Evolutionary conservation across 2,797 vertebrate genomes (phyloP).

Genomic region (Enteromius fasciolatus): DNA sequence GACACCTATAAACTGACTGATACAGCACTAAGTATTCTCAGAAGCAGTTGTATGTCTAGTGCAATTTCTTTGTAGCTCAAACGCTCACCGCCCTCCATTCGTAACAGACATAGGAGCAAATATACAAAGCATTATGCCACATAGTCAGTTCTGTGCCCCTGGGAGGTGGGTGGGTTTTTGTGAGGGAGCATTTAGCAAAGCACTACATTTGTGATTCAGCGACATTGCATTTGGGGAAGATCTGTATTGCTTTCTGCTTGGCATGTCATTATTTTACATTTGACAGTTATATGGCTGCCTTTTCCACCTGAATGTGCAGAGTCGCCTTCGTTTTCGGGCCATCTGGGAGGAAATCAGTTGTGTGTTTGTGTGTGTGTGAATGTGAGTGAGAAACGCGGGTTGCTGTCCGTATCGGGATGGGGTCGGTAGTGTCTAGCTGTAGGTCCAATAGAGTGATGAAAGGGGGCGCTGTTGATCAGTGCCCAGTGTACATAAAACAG

Average conservation of each 20-base stretch:
- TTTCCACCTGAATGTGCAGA: constrained; percentile 89
- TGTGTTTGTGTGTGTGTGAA: constrained; percentile 46
- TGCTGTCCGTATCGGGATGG: constrained; percentile 55
- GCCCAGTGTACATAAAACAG: constrained; percentile 87
- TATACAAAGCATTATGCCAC: constrained; percentile 79
- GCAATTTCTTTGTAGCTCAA: constrained; percentile 72
- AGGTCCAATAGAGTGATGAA: constrained; percentile 71
- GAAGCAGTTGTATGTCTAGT: constrained; percentile 72
- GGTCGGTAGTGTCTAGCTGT: constrained; percentile 73
- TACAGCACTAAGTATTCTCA: constrained; percentile 85
- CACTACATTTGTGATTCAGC: constrained; percentile 85
- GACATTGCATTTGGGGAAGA: constrained; percentile 81
- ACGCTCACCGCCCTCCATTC: constrained; percentile 74
- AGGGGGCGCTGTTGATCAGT: constrained; percentile 91
- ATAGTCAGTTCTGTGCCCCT: constrained; percentile 80
- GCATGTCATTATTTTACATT: constrained; percentile 91
- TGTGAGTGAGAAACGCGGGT: constrained; percentile 65
- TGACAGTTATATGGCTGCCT: constrained; percentile 84
- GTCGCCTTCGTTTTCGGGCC: constrained; percentile 83
- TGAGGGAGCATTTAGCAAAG: constrained; percentile 83
- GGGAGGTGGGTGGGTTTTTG: constrained; percentile 37
- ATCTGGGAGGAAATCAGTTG: constrained; percentile 49
- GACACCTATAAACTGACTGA: constrained; percentile 81
- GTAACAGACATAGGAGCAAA: constrained; percentile 73
- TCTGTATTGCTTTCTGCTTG: constrained; percentile 90